These are phyloP conservation scores for Calidris pugnax DNA, from an alignment of 2,113 vertebrate species.

Conservation along the genomic window DNA sequence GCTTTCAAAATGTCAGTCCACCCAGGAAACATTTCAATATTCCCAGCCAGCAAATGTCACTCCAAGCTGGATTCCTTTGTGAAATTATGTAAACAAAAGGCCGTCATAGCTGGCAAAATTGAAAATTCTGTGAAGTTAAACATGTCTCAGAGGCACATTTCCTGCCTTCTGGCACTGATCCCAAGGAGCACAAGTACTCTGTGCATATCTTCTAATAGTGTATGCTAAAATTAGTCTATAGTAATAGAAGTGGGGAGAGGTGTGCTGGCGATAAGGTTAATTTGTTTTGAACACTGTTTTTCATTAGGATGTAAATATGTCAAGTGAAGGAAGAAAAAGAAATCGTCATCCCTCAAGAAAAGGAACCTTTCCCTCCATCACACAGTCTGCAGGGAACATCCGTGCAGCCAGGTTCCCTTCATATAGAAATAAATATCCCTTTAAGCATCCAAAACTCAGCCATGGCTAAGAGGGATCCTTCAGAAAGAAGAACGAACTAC, in stretches of 20 bases:
- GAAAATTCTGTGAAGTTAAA: neutral
- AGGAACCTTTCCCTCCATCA: neutral
- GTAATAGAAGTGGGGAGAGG: neutral
- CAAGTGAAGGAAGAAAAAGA: neutral
- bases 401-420: neutral
- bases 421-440: neutral
- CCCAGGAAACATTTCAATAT: conserved; percentile 8
- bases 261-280: conserved; percentile 9
- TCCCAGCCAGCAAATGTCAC: conserved; percentile 12
- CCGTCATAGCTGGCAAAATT: neutral
- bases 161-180: conserved; percentile 4
- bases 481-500: neutral
- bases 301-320: neutral
- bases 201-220: neutral
- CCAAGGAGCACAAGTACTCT: neutral
- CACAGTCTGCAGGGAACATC: neutral
- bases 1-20: conserved; percentile 19
- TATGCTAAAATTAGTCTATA: neutral
- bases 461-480: neutral
- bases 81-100: conserved; percentile 38
- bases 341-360: neutral
- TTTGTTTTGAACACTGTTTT: conserved; percentile 10
- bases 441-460: neutral
- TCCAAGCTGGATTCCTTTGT: neutral
- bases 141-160: neutral